A percentile compares a stretch with the other conserved stretches of the same genome.
These are phyloP conservation scores for Pseudoips prasinana DNA, from an alignment of 2,888 invertebrate species.

Conservation along the genomic window DNA sequence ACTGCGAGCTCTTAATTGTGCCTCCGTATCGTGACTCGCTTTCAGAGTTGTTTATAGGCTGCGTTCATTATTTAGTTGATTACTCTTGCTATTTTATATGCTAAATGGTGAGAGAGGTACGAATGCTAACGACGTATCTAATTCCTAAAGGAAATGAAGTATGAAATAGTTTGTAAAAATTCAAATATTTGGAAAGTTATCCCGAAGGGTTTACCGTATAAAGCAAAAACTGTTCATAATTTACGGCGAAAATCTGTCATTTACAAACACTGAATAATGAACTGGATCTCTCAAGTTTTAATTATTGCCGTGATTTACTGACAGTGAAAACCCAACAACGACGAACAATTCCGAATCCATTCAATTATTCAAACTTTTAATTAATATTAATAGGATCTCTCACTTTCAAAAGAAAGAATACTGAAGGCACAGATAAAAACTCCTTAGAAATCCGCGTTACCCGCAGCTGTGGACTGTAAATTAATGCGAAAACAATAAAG, in stretches of 20 bases:
- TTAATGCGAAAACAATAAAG: conserved; percentile 81
- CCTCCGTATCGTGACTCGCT: conserved; percentile 65
- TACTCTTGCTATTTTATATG: conserved; percentile 7
- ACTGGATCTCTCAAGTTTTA: conserved; percentile 60
- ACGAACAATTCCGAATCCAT: conserved; percentile 74
- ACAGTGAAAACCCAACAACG: conserved; percentile 66
- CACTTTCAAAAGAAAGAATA: conserved; percentile 78
- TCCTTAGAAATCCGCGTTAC: conserved; percentile 76
- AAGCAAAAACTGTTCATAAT: too few relatives aligned
- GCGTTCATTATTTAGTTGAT: conserved; percentile 27
- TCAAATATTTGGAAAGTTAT: too few relatives aligned
- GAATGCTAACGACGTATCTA: too few relatives aligned
- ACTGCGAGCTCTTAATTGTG: conserved; percentile 67
- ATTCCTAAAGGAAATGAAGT: too few relatives aligned
- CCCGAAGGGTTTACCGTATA: too few relatives aligned
- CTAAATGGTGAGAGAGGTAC: too few relatives aligned
- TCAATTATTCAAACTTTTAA: conserved; percentile 82
- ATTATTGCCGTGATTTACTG: conserved; percentile 71
- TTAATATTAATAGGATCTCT: conserved; percentile 81
- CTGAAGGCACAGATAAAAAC: conserved; percentile 72
- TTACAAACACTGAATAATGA: conserved; percentile 66
- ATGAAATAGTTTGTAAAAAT: too few relatives aligned
- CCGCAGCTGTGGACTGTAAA: conserved; percentile 77
- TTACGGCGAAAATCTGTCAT: conserved; percentile 54
- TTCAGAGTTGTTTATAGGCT: conserved; percentile 46